Conservation (phyloP, 2,797 vertebrate species). For the Odontamblyopus rebecca region DNA sequence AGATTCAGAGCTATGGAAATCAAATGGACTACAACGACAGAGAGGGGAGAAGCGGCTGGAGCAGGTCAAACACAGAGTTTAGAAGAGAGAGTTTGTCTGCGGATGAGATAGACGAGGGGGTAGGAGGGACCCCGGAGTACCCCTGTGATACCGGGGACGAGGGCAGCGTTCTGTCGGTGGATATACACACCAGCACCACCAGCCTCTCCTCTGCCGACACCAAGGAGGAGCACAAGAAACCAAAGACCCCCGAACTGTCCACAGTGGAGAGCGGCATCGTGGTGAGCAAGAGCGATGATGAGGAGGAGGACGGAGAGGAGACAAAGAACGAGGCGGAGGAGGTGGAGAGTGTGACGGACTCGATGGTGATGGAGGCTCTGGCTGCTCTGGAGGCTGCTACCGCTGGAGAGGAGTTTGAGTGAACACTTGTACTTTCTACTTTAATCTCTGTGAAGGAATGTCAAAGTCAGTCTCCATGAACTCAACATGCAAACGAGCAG, state of each 20-base stretch:
- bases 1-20: constrained; percentile 27
- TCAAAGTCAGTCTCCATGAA: neutral
- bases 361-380: constrained; percentile 90
- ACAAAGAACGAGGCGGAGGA: constrained; percentile 40
- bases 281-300: constrained; percentile 50
- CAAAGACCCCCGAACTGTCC: constrained; percentile 46
- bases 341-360: constrained; percentile 77
- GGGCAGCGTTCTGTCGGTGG: constrained; percentile 73
- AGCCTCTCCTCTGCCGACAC: constrained; percentile 78
- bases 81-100: constrained; percentile 36
- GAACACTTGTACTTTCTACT: constrained; percentile 20
- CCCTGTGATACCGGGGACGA: constrained; percentile 76
- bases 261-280: constrained; percentile 63
- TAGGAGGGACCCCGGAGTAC: constrained; percentile 66
- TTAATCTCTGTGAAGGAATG: constrained; percentile 4
- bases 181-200: constrained; percentile 79
- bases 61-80: constrained; percentile 19
- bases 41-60: constrained; percentile 37
- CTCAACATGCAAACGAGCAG: neutral
- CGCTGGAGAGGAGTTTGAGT: constrained; percentile 87
- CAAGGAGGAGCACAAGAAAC: constrained; percentile 44
- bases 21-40: constrained; percentile 31
- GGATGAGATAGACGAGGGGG: constrained; percentile 69
- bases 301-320: constrained; percentile 30
- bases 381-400: constrained; percentile 93